A percentile compares a stretch with the other conserved stretches of the same genome.
Conservation (phyloP, 2,797 vertebrate species). For the Pterois miles region DNA sequence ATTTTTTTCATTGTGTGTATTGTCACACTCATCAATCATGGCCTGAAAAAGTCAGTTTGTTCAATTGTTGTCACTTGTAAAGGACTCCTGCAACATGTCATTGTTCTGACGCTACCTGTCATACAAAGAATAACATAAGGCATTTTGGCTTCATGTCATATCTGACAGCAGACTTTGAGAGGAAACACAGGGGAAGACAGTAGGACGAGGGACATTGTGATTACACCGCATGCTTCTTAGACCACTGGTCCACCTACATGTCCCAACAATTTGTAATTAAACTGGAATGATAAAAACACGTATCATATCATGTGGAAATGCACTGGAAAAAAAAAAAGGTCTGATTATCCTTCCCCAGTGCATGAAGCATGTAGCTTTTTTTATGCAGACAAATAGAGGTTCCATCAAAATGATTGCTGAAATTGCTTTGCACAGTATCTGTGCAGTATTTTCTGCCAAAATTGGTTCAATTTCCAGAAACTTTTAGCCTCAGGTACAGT, state of each 20-base stretch:
- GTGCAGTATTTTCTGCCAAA: neutral
- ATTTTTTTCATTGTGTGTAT: no score
- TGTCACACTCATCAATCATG: no score
- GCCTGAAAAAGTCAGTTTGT: neutral
- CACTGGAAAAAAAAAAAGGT: conserved; percentile 26
- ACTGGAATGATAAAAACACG: conserved; percentile 27
- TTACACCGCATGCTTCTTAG: neutral
- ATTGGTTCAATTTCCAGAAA: neutral
- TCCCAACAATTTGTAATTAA: conserved; percentile 43
- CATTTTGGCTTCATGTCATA: neutral
- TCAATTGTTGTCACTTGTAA: conserved; percentile 21
- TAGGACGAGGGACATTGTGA: neutral
- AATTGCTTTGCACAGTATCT: conserved; percentile 20
- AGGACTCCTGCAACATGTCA: neutral
- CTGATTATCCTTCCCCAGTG: conserved; percentile 11
- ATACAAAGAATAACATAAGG: conserved; percentile 22
- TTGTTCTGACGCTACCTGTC: conserved; percentile 23
- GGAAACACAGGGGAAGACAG: neutral
- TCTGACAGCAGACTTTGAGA: conserved; percentile 6
- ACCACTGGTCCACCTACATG: neutral
- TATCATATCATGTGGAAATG: conserved; percentile 32
- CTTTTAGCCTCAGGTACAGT: neutral
- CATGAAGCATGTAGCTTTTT: conserved; percentile 29
- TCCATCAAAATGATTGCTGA: conserved; percentile 19
- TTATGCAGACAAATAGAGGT: conserved; percentile 24